Percentiles rank a stretch among this genome's conserved stretches.
These are phyloP conservation scores for Camponotus pennsylvanicus DNA, from an alignment of 1,140 invertebrate genomes.

Conservation along the genomic window DNA sequence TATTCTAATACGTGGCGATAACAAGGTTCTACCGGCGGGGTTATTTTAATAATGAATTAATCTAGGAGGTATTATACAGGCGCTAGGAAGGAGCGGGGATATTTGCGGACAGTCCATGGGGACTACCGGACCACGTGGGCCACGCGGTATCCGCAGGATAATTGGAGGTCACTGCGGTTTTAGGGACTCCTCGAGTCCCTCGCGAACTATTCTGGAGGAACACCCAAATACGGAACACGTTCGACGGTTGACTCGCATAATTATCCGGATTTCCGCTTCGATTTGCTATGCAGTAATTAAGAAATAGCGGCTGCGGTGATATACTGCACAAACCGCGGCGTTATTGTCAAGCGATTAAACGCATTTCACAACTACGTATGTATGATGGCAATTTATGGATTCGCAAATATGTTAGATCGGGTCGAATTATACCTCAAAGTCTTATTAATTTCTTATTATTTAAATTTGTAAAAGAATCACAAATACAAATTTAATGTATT, in stretches of 20 bases:
- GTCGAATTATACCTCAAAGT: not conserved
- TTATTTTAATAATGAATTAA: slow-evolving; percentile 80
- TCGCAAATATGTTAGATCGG: not conserved
- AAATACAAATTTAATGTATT: not conserved
- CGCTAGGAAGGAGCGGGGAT: slow-evolving; percentile 58
- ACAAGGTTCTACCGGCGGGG: slow-evolving; percentile 56
- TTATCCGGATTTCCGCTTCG: slow-evolving; percentile 74
- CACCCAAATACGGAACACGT: slow-evolving; percentile 66
- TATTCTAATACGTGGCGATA: slow-evolving; percentile 63
- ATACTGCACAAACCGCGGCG: slow-evolving; percentile 39
- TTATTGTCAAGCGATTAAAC: slow-evolving; percentile 46
- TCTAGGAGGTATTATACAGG: slow-evolving; percentile 64
- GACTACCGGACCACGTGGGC: slow-evolving; percentile 69
- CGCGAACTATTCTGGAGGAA: slow-evolving; percentile 57
- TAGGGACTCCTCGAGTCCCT: slow-evolving; percentile 71
- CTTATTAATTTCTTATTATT: not conserved
- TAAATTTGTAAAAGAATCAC: not conserved
- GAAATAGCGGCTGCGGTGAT: slow-evolving; percentile 64
- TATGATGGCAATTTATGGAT: not conserved
- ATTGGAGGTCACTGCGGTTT: slow-evolving; percentile 80
- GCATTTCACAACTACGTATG: not conserved
- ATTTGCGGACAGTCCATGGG: slow-evolving; percentile 76
- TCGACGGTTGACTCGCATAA: slow-evolving; percentile 69
- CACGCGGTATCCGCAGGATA: slow-evolving; percentile 79
- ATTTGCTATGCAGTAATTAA: slow-evolving; percentile 73